Evolutionary conservation across 2,888 invertebrate species (phyloP), one percentile per base, ranked within the genome.

Genomic region (Halictus quadricinctus): DNA sequence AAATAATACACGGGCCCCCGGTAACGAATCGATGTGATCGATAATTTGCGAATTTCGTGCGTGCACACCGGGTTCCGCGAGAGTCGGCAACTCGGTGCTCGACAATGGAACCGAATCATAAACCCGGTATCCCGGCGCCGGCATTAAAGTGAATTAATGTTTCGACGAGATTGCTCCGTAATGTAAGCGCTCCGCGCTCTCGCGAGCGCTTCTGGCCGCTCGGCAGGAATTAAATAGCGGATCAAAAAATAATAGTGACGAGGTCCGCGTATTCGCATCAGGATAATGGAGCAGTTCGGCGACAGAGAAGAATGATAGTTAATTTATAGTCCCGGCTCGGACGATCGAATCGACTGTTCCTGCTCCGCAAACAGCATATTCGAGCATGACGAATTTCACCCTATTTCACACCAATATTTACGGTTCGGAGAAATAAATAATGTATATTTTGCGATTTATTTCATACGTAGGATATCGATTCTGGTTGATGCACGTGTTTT

Each of bases 91-190:
- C 66, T 29, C 43, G 46, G 13, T 15, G 21, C 36, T 25, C 66
- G 69, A 83, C 83, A 72, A 79, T 84, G 69, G 48, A 76, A 79
- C 76, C 79, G 83, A 79, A 83, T 84, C 83, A 60, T 83, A 79
- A 84, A 84, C 78, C 83, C 58, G 29, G 43, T 21, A 41, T 58
- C 54, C 66, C 46, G 18, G 29, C 25, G n/a, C 73, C n/a, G 83
- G 48, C 25, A 76, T 84, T 83, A 78, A 83, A 83, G 83, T 72
- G 79, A 83, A 84, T 83, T 83, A 84, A 84, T 73, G 76, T 73
- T 76, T 75, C 76, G 69, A 36, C 75, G 70, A 72, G 78, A 82
- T 82, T 78, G 78, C 72, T 15, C 25, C 41, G 72, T 72, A 75
- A 84, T 74, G 72, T 54, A 15, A 46, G 46, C 72, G 60, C 60